These are phyloP conservation scores for Arbacia lixula DNA, from an alignment of 53 echinoderm and acorn worm species.

Conservation along the genomic window DNA sequence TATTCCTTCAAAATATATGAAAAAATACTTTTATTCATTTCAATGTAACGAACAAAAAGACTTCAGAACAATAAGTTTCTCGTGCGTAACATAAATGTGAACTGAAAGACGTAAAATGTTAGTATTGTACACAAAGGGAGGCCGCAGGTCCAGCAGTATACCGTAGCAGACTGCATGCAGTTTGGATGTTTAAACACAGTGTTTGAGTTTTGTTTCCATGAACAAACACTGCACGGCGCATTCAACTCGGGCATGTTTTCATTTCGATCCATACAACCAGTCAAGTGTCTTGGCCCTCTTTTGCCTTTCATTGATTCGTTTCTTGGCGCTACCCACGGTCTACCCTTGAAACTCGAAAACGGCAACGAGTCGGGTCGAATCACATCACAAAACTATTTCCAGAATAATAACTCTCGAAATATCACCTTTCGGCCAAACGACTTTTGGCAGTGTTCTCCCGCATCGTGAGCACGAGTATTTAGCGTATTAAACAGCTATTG, in stretches of 20 bases:
- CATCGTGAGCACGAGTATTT: constrained; percentile 30
- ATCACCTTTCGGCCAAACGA: constrained; percentile 44
- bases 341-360: background rate
- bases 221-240: constrained; percentile 42
- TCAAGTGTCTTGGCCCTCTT: constrained; percentile 8
- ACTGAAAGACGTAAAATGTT: too few relatives aligned
- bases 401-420: constrained; percentile 1
- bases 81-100: too few relatives aligned
- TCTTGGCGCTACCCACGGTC: constrained; percentile 28
- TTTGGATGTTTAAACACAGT: constrained; percentile 25
- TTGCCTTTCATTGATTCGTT: constrained; percentile 24
- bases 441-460: constrained; percentile 1
- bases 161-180: constrained; percentile 15
- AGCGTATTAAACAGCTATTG: constrained; percentile 56
- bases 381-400: constrained; percentile 20
- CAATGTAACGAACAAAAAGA: too few relatives aligned
- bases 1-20: too few relatives aligned
- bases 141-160: too few relatives aligned
- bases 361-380: constrained; percentile 40
- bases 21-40: too few relatives aligned
- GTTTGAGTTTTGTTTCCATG: constrained; percentile 39
- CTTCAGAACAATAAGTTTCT: too few relatives aligned
- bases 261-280: constrained; percentile 37
- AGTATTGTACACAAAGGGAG: too few relatives aligned
- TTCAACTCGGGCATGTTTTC: constrained; percentile 30